These are phyloP conservation scores for Chloroceryle amazona DNA, from an alignment of 2,797 vertebrate species.

Conservation along the genomic window DNA sequence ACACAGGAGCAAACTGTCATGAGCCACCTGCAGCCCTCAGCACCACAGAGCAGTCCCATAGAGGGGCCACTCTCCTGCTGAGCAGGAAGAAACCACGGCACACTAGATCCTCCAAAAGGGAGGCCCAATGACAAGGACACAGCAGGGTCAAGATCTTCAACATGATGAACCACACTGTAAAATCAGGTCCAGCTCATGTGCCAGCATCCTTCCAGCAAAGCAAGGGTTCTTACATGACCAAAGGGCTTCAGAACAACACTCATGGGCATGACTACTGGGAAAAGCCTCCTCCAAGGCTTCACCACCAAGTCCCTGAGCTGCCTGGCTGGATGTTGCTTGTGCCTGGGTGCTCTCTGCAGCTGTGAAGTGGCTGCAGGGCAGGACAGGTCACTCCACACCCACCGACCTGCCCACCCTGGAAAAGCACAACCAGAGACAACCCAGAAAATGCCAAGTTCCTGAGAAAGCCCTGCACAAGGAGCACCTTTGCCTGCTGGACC, in stretches of 20 bases:
- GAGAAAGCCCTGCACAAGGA: background rate
- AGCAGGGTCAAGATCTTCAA: background rate
- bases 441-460: background rate
- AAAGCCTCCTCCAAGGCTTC: background rate
- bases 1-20: rapidly evolving
- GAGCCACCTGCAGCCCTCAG: rapidly evolving
- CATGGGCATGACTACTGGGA: background rate
- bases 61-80: rapidly evolving
- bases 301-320: background rate
- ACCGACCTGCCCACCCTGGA: rapidly evolving
- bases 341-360: background rate
- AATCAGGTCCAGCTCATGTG: background rate
- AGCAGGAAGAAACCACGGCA: background rate
- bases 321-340: rapidly evolving
- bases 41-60: background rate
- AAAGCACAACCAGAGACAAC: background rate
- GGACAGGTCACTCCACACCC: background rate
- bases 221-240: rapidly evolving
- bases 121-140: background rate
- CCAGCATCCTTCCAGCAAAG: background rate
- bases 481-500: background rate
- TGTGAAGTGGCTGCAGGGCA: background rate
- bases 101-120: background rate
- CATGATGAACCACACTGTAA: rapidly evolving
- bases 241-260: background rate